Conservation (phyloP, 2,797 vertebrate genomes). For the Acanthurus leucopareius region DNA sequence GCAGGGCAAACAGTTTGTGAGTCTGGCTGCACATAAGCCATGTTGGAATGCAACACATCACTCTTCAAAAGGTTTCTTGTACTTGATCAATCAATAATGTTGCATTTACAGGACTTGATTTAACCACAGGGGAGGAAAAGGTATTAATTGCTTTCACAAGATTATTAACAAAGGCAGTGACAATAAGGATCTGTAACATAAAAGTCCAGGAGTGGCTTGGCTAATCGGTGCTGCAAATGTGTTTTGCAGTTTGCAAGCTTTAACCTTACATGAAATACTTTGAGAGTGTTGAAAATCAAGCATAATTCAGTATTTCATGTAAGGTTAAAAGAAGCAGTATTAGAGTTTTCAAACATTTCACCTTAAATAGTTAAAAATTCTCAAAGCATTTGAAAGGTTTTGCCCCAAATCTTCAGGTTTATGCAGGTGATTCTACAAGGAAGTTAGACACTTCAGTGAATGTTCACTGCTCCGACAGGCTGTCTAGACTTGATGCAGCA, state of each 20-base stretch:
- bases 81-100: background rate
- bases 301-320: background rate
- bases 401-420: background rate
- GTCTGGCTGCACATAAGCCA: background rate
- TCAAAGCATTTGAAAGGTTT: background rate
- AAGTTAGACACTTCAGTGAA: background rate
- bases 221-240: background rate
- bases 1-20: constrained; percentile 7
- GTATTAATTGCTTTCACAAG: background rate
- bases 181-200: background rate
- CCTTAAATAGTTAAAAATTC: background rate
- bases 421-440: too few relatives aligned
- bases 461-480: background rate
- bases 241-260: background rate
- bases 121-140: background rate
- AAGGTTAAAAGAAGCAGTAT: background rate
- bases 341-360: background rate
- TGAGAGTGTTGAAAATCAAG: background rate
- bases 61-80: background rate
- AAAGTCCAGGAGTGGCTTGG: background rate
- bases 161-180: constrained; percentile 1
- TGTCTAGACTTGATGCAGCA: constrained; percentile 20
- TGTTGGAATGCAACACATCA: constrained; percentile 4
- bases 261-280: constrained; percentile 17
- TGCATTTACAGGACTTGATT: background rate